phyloP scores from a whole-genome alignment of 2,797 vertebrate genomes.

The Rhinella marina region DNA sequence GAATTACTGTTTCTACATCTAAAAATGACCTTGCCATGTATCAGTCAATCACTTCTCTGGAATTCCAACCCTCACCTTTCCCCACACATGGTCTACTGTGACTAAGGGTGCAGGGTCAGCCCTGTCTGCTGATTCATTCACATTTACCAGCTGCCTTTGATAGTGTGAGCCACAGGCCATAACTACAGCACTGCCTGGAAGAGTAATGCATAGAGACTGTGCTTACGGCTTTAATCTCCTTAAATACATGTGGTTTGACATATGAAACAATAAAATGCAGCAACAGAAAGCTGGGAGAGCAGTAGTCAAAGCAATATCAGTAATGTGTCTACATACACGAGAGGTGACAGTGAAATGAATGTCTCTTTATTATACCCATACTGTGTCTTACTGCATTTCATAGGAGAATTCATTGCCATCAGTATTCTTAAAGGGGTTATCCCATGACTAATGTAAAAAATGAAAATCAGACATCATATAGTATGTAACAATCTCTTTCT shows the following conservation, averaged over 20 bases:
- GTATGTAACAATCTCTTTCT: no score
- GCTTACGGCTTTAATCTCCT: conserved; percentile 33
- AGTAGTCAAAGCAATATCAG: neutral
- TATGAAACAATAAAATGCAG: conserved; percentile 19
- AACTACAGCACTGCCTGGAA: neutral
- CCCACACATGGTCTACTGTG: neutral
- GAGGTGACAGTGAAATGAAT: conserved; percentile 19
- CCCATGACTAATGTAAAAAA: no score
- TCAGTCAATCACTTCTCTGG: conserved; percentile 24
- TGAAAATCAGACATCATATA: no score
- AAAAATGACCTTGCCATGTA: neutral
- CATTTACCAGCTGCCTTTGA: conserved; percentile 54
- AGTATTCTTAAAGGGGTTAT: neutral
- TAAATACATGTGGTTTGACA: conserved; percentile 30
- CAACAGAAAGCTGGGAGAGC: neutral
- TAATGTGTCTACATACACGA: neutral
- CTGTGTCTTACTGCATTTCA: neutral
- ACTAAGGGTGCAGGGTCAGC: conserved; percentile 37
- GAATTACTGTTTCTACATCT: neutral
- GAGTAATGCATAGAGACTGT: conserved; percentile 11
- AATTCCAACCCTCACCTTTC: conserved; percentile 10
- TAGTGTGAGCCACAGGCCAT: conserved; percentile 28
- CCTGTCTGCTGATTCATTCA: conserved; percentile 51
- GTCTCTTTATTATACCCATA: neutral
- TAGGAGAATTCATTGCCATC: neutral